Evolutionary conservation across 2,797 vertebrate species (phyloP).

Genomic region (Furcifer pardalis): DNA sequence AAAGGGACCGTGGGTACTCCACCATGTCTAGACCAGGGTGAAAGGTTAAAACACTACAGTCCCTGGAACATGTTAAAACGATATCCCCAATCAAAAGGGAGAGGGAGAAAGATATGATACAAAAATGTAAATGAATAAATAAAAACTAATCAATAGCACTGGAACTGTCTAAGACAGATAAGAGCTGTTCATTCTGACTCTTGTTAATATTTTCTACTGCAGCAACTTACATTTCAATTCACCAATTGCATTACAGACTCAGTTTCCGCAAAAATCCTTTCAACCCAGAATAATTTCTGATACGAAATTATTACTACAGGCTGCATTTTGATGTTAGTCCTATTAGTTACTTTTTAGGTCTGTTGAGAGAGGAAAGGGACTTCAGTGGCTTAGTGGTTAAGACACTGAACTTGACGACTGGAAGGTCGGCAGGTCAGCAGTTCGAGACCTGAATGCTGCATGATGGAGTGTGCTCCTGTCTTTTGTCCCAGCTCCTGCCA

Average conservation of each 20-base stretch:
- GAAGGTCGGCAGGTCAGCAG: too few relatives aligned
- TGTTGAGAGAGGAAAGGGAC: not conserved
- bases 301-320: too few relatives aligned
- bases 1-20: constrained; percentile 62
- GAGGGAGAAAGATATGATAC: not conserved
- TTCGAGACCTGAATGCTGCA: too few relatives aligned
- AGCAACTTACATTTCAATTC: not conserved
- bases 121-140: constrained; percentile 59
- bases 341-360: not conserved
- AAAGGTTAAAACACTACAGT: constrained; percentile 74
- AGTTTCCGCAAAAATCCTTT: too few relatives aligned
- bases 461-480: too few relatives aligned
- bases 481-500: too few relatives aligned
- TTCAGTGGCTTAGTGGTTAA: too few relatives aligned
- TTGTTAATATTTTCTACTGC: not conserved
- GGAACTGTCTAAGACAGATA: constrained; percentile 47
- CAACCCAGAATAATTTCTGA: too few relatives aligned
- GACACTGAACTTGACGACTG: too few relatives aligned
- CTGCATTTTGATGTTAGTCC: not conserved
- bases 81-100: constrained; percentile 53
- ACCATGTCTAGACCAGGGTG: constrained; percentile 73
- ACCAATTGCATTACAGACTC: too few relatives aligned
- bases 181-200: constrained; percentile 17
- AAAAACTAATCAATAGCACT: constrained; percentile 60
- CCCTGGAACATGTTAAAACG: constrained; percentile 65